Conservation (phyloP, 2,888 invertebrate species). For the Corbicula japonica region DNA sequence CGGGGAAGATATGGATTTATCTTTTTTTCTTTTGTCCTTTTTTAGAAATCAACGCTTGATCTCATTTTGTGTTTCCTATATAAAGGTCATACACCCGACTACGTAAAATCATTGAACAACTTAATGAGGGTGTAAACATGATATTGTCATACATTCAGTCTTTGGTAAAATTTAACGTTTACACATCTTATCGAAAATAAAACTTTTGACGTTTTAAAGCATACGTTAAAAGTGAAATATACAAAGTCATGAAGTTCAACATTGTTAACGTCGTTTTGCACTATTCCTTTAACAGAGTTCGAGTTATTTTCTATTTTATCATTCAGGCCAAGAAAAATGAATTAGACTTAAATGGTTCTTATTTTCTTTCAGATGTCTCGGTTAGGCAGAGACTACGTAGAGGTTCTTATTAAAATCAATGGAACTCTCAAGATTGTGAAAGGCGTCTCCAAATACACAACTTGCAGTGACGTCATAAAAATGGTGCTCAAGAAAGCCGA, state of each 20-base stretch:
- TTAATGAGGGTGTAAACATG: background rate
- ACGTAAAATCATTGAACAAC: slow-evolving; percentile 3
- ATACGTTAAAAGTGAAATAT: background rate
- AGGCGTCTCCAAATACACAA: slow-evolving; percentile 62
- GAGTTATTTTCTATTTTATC: background rate
- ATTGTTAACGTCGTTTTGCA: background rate
- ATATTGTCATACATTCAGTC: slow-evolving; percentile 11
- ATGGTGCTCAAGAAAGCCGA: slow-evolving; percentile 56
- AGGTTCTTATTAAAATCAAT: slow-evolving; percentile 48
- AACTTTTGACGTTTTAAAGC: slow-evolving; percentile 3
- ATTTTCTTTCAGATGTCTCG: slow-evolving; percentile 57
- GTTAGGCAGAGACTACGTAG: slow-evolving; percentile 21
- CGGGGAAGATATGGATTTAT: background rate
- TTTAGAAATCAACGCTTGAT: slow-evolving; percentile 3
- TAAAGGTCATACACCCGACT: background rate
- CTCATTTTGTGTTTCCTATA: background rate
- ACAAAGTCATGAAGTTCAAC: background rate
- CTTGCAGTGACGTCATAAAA: slow-evolving; percentile 64
- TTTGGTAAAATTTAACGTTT: too few relatives aligned
- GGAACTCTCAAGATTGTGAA: slow-evolving; percentile 50
- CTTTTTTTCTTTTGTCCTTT: background rate
- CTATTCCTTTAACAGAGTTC: background rate
- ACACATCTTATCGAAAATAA: too few relatives aligned
- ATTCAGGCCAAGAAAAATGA: background rate
- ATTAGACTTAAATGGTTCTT: background rate